phyloP scores from a whole-genome alignment of 2,113 vertebrate species.

The Regulus satrapa region DNA sequence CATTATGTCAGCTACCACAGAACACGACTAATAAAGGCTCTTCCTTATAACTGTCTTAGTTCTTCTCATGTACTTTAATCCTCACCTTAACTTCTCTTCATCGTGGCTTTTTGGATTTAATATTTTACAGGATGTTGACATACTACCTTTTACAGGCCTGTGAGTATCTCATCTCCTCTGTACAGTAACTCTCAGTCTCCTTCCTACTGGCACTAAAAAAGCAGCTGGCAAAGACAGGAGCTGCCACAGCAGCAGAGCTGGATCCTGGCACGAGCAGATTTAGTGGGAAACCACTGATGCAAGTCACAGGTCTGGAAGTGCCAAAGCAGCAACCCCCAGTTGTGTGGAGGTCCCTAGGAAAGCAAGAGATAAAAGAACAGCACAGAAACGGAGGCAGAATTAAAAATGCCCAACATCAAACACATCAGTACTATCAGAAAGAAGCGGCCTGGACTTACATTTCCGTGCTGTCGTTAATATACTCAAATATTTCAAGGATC shows the following conservation, averaged over 20 bases:
- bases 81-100: background rate
- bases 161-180: background rate
- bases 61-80: background rate
- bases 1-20: background rate
- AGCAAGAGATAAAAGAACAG: background rate
- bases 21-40: background rate
- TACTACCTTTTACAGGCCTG: background rate
- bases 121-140: background rate
- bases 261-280: background rate
- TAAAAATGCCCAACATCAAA: background rate
- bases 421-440: background rate
- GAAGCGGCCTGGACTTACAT: background rate
- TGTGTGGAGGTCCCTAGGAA: background rate
- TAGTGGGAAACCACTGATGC: background rate
- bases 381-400: background rate
- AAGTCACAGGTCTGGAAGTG: slow-evolving; percentile 21
- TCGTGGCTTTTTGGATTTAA: background rate
- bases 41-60: background rate
- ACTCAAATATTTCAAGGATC: background rate
- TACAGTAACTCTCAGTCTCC: background rate
- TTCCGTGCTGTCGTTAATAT: background rate
- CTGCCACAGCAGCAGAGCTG: background rate
- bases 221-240: slow-evolving; percentile 28
- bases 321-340: background rate
- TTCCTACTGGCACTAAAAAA: slow-evolving; percentile 12